Evolutionary conservation across 2,888 invertebrate genomes (phyloP).

Genomic region (Eupithecia subfuscata): DNA sequence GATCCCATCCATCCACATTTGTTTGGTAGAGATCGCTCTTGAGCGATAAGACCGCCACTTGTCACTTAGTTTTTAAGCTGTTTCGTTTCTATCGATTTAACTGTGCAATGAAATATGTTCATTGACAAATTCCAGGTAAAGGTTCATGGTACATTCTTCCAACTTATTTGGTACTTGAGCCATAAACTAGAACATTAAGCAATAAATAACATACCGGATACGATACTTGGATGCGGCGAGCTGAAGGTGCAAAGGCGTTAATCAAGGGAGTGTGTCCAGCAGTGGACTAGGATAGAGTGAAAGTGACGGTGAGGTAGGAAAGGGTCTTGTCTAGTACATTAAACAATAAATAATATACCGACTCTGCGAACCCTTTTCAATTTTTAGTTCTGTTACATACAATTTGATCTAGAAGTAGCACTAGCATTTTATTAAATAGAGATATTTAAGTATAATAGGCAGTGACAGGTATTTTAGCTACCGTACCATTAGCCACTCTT

Average conservation of each 20-base stretch:
- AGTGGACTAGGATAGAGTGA: no score
- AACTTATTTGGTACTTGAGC: no score
- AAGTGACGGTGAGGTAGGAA: background rate
- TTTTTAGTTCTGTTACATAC: background rate
- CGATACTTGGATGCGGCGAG: background rate
- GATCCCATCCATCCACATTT: no score
- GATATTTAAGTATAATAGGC: slow-evolving; percentile 21
- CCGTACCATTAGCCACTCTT: slow-evolving; percentile 70
- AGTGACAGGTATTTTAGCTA: slow-evolving; percentile 75
- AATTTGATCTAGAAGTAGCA: background rate
- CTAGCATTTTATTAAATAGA: background rate
- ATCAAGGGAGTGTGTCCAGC: background rate
- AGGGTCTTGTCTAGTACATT: background rate
- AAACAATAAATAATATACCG: background rate
- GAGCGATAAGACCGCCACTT: no score
- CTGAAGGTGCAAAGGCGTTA: background rate
- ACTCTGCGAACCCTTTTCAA: background rate
- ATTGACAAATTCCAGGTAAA: no score
- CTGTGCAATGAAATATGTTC: no score
- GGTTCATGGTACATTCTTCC: no score
- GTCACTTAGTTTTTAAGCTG: no score
- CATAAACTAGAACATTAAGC: no score
- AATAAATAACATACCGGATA: no score
- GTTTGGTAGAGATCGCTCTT: no score
- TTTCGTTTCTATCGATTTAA: no score